Evolutionary conservation across 2,888 invertebrate species (phyloP), one percentile per base, ranked within the genome.

Genomic region (Phortica magna): DNA sequence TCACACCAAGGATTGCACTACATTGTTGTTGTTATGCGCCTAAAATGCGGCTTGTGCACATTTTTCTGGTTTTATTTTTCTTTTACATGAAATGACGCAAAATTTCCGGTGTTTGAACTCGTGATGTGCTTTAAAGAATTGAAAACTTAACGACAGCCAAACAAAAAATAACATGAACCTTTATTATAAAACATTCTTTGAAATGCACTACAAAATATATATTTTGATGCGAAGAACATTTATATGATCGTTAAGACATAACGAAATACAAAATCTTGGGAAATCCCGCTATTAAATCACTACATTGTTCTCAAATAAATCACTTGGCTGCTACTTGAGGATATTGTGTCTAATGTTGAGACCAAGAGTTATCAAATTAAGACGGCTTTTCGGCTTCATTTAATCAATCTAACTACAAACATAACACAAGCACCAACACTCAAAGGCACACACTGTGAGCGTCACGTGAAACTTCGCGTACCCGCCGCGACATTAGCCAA

Each of bases 401-500:
- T 39, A 10, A 71, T 6, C 31, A 71, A 71, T 17, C 7, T 22
- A 71, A 53, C 7, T 31, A 65, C 19, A 0, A 4, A 31, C 65
- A n/a, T 41, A 41, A 73, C 43, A 41, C 17, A 76, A 7, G 70
- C 43, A 41, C 17, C 74, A 7, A 73, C 48, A 74, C 31, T 19
- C 61, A 22, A 4, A 61, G 3, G n/a, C 14, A 31, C 41, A 65
- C 39, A 39, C 41, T 65, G 31, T 65, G 65, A 41, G 31, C 65
- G 41, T 39, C 65, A 75, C 79, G 77, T 82, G 75, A 78, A 80
- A 73, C 77, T 77, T 79, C 74, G 81, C 76, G 81, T 81, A 81
- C 81, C 88, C 83, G 61, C 22, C 57, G 19, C 57, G 90, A 89
- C 89, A 90, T 87, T 87, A 82, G 83, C 84, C 90, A 90, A 90